Percentiles rank a stretch among this genome's conserved stretches.
phyloP scores from a whole-genome alignment of 2,113 vertebrate species.

The Falco punctatus region DNA sequence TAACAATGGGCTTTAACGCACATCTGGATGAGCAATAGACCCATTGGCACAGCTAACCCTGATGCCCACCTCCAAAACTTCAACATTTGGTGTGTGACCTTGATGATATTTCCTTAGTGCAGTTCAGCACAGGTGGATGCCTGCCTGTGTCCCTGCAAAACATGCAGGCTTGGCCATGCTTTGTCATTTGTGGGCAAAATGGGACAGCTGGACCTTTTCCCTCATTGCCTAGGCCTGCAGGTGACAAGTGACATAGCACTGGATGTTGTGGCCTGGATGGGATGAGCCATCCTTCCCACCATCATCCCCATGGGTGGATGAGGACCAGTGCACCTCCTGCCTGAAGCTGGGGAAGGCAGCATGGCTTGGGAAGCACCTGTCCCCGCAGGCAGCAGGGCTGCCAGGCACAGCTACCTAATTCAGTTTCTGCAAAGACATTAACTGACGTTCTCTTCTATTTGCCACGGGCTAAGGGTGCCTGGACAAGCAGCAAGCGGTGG shows the following conservation, averaged over 20 bases:
- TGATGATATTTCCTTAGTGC: neutral
- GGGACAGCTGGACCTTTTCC: neutral
- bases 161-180: fast-evolving
- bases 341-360: neutral
- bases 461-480: neutral
- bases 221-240: neutral
- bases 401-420: neutral
- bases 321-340: neutral
- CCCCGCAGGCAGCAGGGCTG: neutral
- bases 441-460: neutral
- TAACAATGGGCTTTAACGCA: neutral
- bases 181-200: neutral
- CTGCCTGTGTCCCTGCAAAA: neutral
- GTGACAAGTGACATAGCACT: neutral
- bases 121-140: neutral
- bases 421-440: neutral
- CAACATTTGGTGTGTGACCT: neutral
- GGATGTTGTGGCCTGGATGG: neutral
- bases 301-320: fast-evolving
- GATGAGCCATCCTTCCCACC: neutral
- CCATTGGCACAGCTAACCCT: neutral
- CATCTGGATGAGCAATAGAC: neutral
- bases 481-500: neutral
- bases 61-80: neutral
- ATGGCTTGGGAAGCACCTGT: fast-evolving